Percentiles rank a stretch among this genome's conserved stretches.
Evolutionary conservation across 2,888 invertebrate genomes (phyloP).

Genomic region (Ischnura elegans): DNA sequence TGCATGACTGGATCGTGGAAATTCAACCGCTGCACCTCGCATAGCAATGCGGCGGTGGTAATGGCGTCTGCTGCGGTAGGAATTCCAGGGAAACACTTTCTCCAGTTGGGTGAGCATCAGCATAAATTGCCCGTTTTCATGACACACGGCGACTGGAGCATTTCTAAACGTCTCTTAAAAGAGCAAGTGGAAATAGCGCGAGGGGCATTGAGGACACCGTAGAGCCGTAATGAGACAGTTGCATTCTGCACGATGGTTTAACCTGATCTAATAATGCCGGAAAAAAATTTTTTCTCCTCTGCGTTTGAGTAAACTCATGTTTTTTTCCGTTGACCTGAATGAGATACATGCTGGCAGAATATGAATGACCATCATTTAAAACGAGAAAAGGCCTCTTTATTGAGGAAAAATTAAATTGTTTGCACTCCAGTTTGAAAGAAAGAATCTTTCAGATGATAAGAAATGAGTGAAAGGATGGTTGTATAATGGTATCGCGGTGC

Average conservation of each 20-base stretch:
- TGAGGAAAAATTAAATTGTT: no score
- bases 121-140: not conserved
- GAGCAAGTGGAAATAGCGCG: not conserved
- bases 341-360: not conserved
- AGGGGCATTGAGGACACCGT: not conserved
- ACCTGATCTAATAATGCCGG: not conserved
- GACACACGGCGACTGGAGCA: not conserved
- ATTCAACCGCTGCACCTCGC: not conserved
- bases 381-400: not conserved
- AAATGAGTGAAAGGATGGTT: not conserved
- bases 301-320: not conserved
- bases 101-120: constrained; percentile 29
- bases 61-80: not conserved
- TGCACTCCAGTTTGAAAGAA: no score
- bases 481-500: not conserved
- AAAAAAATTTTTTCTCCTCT: not conserved
- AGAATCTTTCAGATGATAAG: no score
- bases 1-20: not conserved
- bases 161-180: not conserved
- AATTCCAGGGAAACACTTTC: constrained; percentile 45
- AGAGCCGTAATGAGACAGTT: not conserved
- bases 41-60: not conserved
- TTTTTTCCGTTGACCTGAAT: not conserved
- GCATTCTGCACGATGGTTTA: not conserved
- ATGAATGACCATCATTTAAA: not conserved